Evolutionary conservation across 1,140 invertebrate genomes (phyloP), one percentile per base, ranked within the genome.

Genomic region (Plutomurus gul): DNA sequence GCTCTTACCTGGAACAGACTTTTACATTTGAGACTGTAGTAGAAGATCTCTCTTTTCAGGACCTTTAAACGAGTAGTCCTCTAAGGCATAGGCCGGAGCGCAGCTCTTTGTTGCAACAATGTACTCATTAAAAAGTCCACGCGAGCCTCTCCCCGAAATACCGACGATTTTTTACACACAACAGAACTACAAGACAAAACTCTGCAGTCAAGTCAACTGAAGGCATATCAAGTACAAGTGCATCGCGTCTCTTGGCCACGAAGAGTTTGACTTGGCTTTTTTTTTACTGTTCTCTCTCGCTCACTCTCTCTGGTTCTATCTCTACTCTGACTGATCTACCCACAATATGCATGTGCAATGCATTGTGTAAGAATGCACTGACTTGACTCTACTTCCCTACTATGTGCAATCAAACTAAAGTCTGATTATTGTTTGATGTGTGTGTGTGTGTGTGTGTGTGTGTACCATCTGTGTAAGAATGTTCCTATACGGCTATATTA

Each of bases 31-130:
- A n/a, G 30, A 65, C 27, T 27, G 27, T 36, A 33, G 30, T 36
- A 27, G n/a, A 47, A 46, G 11, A 46, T 16, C 1, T 43, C 39
- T 43, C 39, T 43, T 8, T 43, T n/a, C n/a, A n/a, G n/a, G n/a
- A n/a, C 39, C n/a, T n/a, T 43, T 43, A n/a, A 13, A 43, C 10
- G 11, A 43, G 39, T 43, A 43, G 39, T 43, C 39, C n/a, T 43
- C n/a, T 43, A 43, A 43, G 39, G 39, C 39, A 16, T 33, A n/a
- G 56, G n/a, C n/a, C 18, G 56, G 36, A 65, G 56, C 56, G 56
- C 56, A 65, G 36, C 56, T n/a, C 56, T 65, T 65, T 65, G 56
- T 65, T 65, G 56, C 56, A 65, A 65, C 56, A 65, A 65, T 65
- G 56, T 30, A 65, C 56, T 65, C 56, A 65, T 65, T 65, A 65